A percentile compares a stretch with the other conserved stretches of the same genome.
Conservation (phyloP, 2,113 vertebrate genomes). For the Oryzias celebensis region DNA sequence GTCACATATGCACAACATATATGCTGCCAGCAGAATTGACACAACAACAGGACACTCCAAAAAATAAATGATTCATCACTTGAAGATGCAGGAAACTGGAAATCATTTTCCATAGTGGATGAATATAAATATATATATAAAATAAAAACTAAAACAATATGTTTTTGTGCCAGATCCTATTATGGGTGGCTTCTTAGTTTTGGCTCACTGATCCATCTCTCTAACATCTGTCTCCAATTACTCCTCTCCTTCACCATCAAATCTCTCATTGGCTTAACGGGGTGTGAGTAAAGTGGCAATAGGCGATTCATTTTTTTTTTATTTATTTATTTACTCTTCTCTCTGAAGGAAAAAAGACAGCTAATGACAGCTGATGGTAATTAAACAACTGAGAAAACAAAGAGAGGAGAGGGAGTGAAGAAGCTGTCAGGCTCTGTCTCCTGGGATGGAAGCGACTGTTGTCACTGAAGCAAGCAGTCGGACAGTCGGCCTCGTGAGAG, state of each 20-base stretch:
- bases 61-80: slow-evolving; percentile 26
- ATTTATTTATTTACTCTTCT: slow-evolving; percentile 30
- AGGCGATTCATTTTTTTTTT: slow-evolving; percentile 70
- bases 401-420: slow-evolving; percentile 61
- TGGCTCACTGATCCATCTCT: slow-evolving; percentile 76
- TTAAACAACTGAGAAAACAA: slow-evolving; percentile 74
- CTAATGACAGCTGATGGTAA: slow-evolving; percentile 78
- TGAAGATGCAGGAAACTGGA: slow-evolving; percentile 40
- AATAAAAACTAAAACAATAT: slow-evolving; percentile 48
- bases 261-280: slow-evolving; percentile 72
- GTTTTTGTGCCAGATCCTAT: slow-evolving; percentile 72
- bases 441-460: slow-evolving; percentile 45
- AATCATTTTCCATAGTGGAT: slow-evolving; percentile 45
- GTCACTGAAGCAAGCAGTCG: slow-evolving; percentile 48
- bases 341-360: slow-evolving; percentile 64
- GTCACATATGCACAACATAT: too few relatives aligned
- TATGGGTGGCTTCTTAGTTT: slow-evolving; percentile 76
- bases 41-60: not conserved
- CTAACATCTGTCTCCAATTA: slow-evolving; percentile 82
- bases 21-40: too few relatives aligned
- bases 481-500: slow-evolving; percentile 52
- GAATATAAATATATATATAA: slow-evolving; percentile 43
- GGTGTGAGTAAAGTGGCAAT: slow-evolving; percentile 75
- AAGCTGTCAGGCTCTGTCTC: slow-evolving; percentile 68
- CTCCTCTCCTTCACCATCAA: slow-evolving; percentile 67